A percentile compares a stretch with the other conserved stretches of the same genome.
phyloP scores from a whole-genome alignment of 2,888 invertebrate species.

The Azorinus chamasolen region DNA sequence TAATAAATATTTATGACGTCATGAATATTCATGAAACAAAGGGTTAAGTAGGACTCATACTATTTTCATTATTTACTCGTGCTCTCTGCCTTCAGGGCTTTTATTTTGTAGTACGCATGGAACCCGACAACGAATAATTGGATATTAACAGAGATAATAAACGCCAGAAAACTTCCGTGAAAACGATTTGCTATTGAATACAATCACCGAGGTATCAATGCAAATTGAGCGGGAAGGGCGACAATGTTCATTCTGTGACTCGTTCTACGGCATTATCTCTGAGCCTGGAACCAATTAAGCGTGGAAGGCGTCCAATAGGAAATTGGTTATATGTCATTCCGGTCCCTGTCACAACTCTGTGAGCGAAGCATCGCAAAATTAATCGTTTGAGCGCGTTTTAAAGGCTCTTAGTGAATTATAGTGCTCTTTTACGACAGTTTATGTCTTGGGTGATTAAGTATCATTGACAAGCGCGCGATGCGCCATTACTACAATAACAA shows the following conservation, averaged over 20 bases:
- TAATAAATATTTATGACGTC: too few relatives aligned
- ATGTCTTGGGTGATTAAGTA: conserved; percentile 56
- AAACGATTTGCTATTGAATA: too few relatives aligned
- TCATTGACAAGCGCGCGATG: conserved; percentile 46
- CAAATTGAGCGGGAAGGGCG: conserved; percentile 51
- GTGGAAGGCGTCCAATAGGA: conserved; percentile 59
- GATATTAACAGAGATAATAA: too few relatives aligned
- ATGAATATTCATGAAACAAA: too few relatives aligned
- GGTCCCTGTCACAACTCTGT: conserved; percentile 53
- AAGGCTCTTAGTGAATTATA: conserved; percentile 68
- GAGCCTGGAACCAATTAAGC: conserved; percentile 60
- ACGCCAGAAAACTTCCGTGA: too few relatives aligned
- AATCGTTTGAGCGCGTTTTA: conserved; percentile 60
- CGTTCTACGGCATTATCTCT: conserved; percentile 59
- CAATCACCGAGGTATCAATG: neutral
- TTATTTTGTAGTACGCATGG: too few relatives aligned
- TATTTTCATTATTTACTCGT: too few relatives aligned
- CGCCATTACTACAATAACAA: too few relatives aligned
- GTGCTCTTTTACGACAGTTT: conserved; percentile 64
- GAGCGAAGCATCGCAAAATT: conserved; percentile 55
- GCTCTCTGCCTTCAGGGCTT: too few relatives aligned
- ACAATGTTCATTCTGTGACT: conserved; percentile 47
- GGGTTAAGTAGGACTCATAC: too few relatives aligned
- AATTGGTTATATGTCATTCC: conserved; percentile 51
- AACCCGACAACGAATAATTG: too few relatives aligned